Percentiles rank a stretch among this genome's conserved stretches.
phyloP scores from a whole-genome alignment of 2,797 vertebrate species.

The Epinephelus awoara region DNA sequence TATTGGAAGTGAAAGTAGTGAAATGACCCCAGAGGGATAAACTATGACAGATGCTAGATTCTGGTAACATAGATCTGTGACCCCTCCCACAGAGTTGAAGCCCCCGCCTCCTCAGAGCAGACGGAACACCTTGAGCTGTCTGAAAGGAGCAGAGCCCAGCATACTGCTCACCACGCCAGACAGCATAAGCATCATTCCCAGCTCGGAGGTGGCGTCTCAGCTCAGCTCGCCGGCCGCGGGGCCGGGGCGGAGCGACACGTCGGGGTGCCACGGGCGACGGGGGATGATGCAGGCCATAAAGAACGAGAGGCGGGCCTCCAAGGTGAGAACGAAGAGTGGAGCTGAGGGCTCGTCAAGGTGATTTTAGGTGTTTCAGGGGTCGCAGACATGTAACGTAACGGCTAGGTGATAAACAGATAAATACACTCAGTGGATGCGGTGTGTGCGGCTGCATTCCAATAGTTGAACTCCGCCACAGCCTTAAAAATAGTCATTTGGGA shows the following conservation, averaged over 20 bases:
- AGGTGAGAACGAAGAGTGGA: slow-evolving; percentile 78
- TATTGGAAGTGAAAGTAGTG: too few species aligned
- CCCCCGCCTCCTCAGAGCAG: slow-evolving; percentile 80
- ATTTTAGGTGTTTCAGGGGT: not conserved
- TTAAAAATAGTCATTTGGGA: too few species aligned
- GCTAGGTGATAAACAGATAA: not conserved
- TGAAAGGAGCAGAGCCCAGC: slow-evolving; percentile 79
- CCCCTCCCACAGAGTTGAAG: slow-evolving; percentile 57
- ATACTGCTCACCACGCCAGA: slow-evolving; percentile 78
- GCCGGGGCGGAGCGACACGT: slow-evolving; percentile 79
- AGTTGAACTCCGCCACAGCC: too few species aligned
- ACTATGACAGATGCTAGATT: too few species aligned
- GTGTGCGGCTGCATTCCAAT: too few species aligned
- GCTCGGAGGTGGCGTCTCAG: slow-evolving; percentile 88
- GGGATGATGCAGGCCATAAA: slow-evolving; percentile 99
- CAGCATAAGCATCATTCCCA: slow-evolving; percentile 89
- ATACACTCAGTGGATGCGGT: not conserved
- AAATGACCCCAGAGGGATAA: too few species aligned
- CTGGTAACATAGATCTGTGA: not conserved
- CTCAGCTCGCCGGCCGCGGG: slow-evolving; percentile 89
- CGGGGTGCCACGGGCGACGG: slow-evolving; percentile 87
- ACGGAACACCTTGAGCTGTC: slow-evolving; percentile 89
- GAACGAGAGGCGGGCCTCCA: slow-evolving; percentile 96
- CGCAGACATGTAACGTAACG: not conserved
- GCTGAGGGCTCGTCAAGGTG: not conserved